Evolutionary conservation across 2,113 vertebrate genomes (phyloP).

Genomic region (Ursus arctos): DNA sequence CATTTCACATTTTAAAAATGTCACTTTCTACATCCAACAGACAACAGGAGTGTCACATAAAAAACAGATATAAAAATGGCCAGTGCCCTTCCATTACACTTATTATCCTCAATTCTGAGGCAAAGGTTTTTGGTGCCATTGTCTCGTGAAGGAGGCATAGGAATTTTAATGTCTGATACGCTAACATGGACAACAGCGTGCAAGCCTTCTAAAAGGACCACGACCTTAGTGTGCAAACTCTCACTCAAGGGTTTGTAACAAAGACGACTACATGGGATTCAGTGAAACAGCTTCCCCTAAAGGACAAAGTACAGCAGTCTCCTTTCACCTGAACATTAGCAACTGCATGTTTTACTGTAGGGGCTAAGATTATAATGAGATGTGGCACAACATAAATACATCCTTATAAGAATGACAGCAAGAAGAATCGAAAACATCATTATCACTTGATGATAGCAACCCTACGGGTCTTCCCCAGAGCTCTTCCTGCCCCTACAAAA

Average conservation of each 20-base stretch:
- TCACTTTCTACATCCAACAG: not conserved
- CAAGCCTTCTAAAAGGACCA: accelerated
- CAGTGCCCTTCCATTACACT: not conserved
- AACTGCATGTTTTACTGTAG: not conserved
- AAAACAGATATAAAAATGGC: not conserved
- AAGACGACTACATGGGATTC: not conserved
- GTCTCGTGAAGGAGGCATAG: not conserved
- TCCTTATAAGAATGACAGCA: conserved; percentile 9
- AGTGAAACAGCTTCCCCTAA: not conserved
- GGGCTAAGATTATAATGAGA: not conserved
- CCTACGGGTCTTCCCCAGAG: not conserved
- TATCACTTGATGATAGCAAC: not conserved
- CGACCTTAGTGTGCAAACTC: not conserved
- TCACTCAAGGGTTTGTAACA: not conserved
- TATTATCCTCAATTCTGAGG: not conserved
- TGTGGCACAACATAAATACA: not conserved
- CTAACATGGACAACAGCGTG: not conserved
- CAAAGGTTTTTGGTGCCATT: not conserved
- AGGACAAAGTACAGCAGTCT: not conserved
- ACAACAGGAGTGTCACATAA: not conserved
- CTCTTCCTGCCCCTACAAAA: not conserved
- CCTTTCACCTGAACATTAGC: not conserved
- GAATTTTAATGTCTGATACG: not conserved
- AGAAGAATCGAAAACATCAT: conserved; percentile 39
- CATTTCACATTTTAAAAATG: conserved; percentile 35